Conservation (phyloP, 2,113 vertebrate species). For the Azemiops feae region DNA sequence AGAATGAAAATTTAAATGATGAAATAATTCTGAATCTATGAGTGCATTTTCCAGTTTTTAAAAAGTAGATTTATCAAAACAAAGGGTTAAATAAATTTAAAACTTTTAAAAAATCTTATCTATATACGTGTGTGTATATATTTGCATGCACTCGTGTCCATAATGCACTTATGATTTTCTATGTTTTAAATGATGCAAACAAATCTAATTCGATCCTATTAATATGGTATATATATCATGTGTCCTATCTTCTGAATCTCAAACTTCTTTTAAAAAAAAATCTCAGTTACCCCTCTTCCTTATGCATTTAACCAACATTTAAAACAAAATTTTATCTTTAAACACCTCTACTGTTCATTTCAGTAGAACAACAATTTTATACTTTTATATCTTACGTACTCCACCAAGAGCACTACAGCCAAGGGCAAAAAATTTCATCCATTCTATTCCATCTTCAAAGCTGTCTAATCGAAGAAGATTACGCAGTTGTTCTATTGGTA, state of each 20-base stretch:
- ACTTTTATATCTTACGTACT: constrained; percentile 65
- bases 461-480: constrained; percentile 71
- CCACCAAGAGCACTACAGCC: constrained; percentile 80
- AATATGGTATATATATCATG: neutral
- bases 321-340: neutral
- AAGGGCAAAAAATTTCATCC: constrained; percentile 83
- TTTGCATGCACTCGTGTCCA: neutral
- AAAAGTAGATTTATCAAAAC: neutral
- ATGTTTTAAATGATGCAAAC: neutral
- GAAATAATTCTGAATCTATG: neutral
- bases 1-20: neutral
- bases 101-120: neutral
- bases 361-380: neutral
- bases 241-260: neutral
- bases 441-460: constrained; percentile 67
- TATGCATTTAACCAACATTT: neutral
- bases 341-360: neutral
- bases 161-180: neutral
- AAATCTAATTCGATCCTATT: neutral
- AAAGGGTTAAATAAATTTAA: neutral
- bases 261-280: neutral
- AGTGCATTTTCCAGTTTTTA: neutral
- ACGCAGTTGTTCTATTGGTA: constrained; percentile 74
- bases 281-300: neutral
- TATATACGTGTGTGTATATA: neutral